A percentile compares a stretch with the other conserved stretches of the same genome.
Conservation (phyloP, 2,113 vertebrate species). For the Ochotona curzoniae region DNA sequence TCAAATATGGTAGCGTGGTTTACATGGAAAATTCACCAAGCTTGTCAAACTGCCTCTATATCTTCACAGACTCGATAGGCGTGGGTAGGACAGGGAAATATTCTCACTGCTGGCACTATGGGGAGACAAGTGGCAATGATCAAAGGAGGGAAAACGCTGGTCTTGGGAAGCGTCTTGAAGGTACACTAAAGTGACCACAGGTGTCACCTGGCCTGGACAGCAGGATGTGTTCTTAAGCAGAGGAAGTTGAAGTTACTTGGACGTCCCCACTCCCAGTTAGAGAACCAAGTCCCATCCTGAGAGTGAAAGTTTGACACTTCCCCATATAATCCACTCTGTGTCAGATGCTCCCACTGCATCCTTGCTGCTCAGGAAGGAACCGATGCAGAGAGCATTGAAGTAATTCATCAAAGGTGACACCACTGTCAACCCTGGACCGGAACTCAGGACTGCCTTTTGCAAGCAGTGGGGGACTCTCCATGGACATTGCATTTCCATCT, state of each 20-base stretch:
- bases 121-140: neutral
- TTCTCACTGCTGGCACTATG: neutral
- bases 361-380: constrained; percentile 30
- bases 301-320: neutral
- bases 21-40: neutral
- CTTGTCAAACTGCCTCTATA: neutral
- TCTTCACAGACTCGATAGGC: neutral
- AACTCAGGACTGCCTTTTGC: neutral
- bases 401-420: constrained; percentile 53
- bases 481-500: neutral
- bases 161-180: neutral
- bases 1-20: neutral
- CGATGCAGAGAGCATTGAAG: constrained; percentile 31
- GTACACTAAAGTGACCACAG: neutral
- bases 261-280: neutral
- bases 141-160: neutral
- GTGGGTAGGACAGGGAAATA: neutral
- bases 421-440: neutral
- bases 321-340: neutral
- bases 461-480: neutral
- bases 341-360: neutral
- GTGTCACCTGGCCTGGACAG: neutral
- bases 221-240: neutral
- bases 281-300: neutral
- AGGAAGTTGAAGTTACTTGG: neutral